A percentile compares a stretch with the other conserved stretches of the same genome.
Conservation (phyloP, 2,888 invertebrate species). For the Drosophila lacicola region DNA sequence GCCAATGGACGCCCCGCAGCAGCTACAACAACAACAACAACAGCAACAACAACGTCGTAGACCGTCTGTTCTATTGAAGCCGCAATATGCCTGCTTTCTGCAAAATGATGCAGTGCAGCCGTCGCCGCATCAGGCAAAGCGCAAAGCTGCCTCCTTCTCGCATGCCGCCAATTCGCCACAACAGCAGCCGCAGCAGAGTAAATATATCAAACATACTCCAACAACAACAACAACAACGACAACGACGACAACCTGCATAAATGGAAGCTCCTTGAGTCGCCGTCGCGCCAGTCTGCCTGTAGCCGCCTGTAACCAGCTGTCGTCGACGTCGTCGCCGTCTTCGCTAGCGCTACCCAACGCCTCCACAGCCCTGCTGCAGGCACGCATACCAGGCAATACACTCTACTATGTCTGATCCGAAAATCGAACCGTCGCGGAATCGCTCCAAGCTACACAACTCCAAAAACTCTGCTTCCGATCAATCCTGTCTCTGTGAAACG, state of each 20-base stretch:
- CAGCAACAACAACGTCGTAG: conserved; percentile 49
- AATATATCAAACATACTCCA: conserved; percentile 48
- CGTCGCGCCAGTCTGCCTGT: conserved; percentile 70
- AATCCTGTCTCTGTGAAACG: conserved; percentile 31
- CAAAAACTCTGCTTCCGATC: conserved; percentile 14
- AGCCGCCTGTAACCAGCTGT: conserved; percentile 14
- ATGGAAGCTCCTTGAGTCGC: conserved; percentile 22
- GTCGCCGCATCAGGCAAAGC: conserved; percentile 24
- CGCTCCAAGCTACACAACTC: conserved; percentile 12
- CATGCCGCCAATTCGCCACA: conserved; percentile 21
- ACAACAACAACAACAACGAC: conserved; percentile 22
- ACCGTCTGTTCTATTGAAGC: conserved; percentile 79
- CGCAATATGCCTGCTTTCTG: conserved; percentile 83
- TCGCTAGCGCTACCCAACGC: conserved; percentile 74
- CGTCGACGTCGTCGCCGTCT: conserved; percentile 22
- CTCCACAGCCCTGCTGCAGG: conserved; percentile 75
- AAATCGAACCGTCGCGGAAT: conserved; percentile 3
- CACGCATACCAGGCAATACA: conserved; percentile 83
- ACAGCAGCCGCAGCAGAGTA: conserved; percentile 52
- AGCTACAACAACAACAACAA: conserved; percentile 22
- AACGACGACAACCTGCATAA: conserved; percentile 31
- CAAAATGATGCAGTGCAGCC: conserved; percentile 59
- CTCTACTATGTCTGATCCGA: conserved; percentile 82
- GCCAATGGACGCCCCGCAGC: conserved; percentile 27
- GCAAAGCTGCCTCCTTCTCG: conserved; percentile 70